Evolutionary conservation across 2,113 vertebrate species (phyloP), one percentile per base, ranked within the genome.

Genomic region (Nesogale talazaci): DNA sequence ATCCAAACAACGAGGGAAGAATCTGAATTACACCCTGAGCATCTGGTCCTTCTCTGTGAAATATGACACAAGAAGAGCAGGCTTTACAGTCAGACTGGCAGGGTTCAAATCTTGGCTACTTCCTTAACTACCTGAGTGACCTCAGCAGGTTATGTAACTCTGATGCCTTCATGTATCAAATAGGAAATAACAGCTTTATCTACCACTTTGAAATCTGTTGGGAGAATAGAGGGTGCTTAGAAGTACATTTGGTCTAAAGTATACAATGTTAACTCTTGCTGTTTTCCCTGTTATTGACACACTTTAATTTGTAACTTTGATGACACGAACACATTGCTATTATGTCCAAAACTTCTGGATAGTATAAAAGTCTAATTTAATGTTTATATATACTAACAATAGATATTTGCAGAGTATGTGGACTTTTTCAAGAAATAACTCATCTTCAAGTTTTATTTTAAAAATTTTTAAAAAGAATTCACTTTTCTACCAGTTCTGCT

Each of bases 391-490:
- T 85, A 31, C 6, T 59, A 52, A 52, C 61, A 92, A 88, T 70
- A 95, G 83, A 89, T 88, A 96, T 52, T 61, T 81, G n/a, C 27
- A 91, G 46, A 94, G 70, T 31, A 87, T n/a, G 59, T 1, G 22
- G 34, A 86, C 90, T 91, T 88, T 46, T 91, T 85, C 4, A 82
- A 95, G 46, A 46, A 92, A 78, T 90, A 36, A 90, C 38, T 89
- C 56, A 83, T 29, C 8, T 79, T 36, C n/a, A 88, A 1, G 7
- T 8, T 94, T 67, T 83, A 80, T 31, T n/a, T n/a, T 70, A 88
- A 86, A 22, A 61, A n/a, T n/a, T n/a, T n/a, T n/a, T n/a, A n/a
- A n/a, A 92, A 91, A 63, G 83, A 92, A 94, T 46, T 72, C 40
- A 90, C 56, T 83, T 91, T 34, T 76, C 69, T 88, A 85, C 52